Conservation (phyloP, 2,888 invertebrate species). For the Isoperla grammatica region DNA sequence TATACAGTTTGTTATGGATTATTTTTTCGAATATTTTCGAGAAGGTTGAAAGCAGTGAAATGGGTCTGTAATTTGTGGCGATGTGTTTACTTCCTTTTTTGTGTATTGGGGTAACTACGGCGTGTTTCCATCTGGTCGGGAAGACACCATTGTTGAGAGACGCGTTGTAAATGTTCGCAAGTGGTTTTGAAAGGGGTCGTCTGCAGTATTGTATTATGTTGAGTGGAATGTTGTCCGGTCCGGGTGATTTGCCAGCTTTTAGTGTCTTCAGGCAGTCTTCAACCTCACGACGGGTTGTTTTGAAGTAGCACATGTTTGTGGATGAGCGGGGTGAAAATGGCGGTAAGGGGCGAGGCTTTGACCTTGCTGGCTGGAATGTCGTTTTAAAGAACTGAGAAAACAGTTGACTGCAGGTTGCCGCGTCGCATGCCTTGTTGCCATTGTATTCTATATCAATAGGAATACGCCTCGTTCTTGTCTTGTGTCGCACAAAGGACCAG, state of each 20-base stretch:
- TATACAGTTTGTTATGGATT: not conserved
- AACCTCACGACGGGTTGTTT: not conserved
- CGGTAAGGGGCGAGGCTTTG: not conserved
- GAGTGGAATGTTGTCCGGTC: not conserved
- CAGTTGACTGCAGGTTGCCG: not conserved
- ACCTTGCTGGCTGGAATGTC: not conserved
- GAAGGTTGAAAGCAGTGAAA: not conserved
- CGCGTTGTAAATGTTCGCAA: not conserved
- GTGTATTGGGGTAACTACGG: not conserved
- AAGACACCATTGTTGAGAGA: not conserved
- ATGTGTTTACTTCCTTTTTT: not conserved
- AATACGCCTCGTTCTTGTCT: not conserved
- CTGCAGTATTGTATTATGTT: not conserved
- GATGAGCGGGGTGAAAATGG: not conserved
- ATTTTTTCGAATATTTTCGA: constrained; percentile 1
- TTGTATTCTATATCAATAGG: not conserved
- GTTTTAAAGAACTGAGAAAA: not conserved
- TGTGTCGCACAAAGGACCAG: not conserved
- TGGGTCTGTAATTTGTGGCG: not conserved
- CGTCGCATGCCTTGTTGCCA: not conserved
- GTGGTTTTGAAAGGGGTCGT: not conserved
- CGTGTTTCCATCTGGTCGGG: not conserved
- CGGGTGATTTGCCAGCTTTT: not conserved
- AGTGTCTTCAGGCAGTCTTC: not conserved
- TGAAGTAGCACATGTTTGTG: not conserved